Percentiles rank a stretch among this genome's conserved stretches.
phyloP scores from a whole-genome alignment of 92 coral and sea anemone species.

The Metridium senile region DNA sequence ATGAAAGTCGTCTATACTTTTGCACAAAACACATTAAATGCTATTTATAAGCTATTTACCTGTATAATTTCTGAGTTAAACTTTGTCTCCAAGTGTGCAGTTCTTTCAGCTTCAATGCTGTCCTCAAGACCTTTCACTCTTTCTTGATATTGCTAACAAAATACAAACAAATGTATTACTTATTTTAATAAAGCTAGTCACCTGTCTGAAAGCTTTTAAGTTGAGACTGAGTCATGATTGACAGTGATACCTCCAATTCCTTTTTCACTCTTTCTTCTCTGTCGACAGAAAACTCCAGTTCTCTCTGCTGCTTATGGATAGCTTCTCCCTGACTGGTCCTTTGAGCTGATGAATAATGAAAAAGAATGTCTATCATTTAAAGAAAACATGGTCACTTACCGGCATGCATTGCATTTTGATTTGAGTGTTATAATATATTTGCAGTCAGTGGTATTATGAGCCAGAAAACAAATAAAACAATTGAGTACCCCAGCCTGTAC shows the following conservation, averaged over 20 bases:
- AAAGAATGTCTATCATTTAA: no score
- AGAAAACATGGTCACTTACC: no score
- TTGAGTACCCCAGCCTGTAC: background rate
- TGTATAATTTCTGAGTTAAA: constrained; percentile 96
- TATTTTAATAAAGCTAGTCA: no score
- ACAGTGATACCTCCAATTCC: constrained; percentile 75
- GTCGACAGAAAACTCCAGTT: constrained; percentile 85
- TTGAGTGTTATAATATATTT: no score
- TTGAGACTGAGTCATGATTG: no score
- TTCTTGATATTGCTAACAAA: constrained; percentile 86
- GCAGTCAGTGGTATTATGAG: no score
- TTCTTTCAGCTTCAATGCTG: constrained; percentile 94
- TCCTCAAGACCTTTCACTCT: constrained; percentile 92
- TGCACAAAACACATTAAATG: no score
- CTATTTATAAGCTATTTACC: constrained; percentile 33
- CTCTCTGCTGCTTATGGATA: constrained; percentile 88
- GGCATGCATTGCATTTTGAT: no score
- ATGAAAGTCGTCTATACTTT: no score
- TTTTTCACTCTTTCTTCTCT: constrained; percentile 90
- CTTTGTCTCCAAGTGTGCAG: constrained; percentile 97
- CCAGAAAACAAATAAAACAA: background rate
- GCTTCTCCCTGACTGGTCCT: constrained; percentile 92
- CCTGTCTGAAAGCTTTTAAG: no score
- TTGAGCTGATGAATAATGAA: constrained; percentile 80
- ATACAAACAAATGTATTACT: background rate